These are phyloP conservation scores for Myiothlypis chrysogaster DNA, from an alignment of 2,797 vertebrate species.

Conservation along the genomic window DNA sequence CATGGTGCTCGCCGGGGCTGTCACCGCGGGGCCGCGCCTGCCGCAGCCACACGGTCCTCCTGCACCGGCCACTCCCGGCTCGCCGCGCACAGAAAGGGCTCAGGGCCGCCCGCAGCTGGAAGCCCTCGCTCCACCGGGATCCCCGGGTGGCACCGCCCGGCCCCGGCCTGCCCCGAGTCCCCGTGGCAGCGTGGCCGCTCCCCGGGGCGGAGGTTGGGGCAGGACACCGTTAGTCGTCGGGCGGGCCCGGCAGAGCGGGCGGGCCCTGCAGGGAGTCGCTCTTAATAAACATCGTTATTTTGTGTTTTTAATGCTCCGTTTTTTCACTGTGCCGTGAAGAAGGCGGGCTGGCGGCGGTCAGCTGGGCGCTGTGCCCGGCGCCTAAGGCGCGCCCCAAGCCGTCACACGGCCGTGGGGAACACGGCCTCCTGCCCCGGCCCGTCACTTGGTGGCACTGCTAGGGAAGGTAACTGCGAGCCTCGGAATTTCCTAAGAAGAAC, in stretches of 20 bases:
- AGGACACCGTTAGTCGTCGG: not conserved
- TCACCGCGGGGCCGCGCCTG: not conserved
- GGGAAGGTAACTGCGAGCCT: not conserved
- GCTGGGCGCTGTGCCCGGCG: not conserved
- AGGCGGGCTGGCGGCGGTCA: not conserved
- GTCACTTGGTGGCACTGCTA: conserved; percentile 9
- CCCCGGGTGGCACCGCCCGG: not conserved
- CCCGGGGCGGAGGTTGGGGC: not conserved
- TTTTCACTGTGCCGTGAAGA: not conserved
- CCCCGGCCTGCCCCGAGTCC: not conserved
- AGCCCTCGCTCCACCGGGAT: not conserved
- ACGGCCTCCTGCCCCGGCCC: not conserved
- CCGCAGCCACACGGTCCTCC: not conserved
- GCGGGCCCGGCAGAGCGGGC: not conserved
- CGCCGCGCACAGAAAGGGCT: fast-evolving
- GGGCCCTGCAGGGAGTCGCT: not conserved
- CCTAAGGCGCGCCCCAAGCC: not conserved
- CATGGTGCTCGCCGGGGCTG: not conserved
- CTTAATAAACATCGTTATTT: not conserved
- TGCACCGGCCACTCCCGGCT: too few species aligned
- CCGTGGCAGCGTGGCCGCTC: not conserved
- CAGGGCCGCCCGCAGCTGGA: not conserved
- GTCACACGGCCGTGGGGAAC: not conserved
- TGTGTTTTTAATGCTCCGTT: not conserved
- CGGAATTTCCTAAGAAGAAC: not conserved